These are phyloP conservation scores for Gibbula magus DNA, from an alignment of 2,888 invertebrate genomes.

Conservation along the genomic window DNA sequence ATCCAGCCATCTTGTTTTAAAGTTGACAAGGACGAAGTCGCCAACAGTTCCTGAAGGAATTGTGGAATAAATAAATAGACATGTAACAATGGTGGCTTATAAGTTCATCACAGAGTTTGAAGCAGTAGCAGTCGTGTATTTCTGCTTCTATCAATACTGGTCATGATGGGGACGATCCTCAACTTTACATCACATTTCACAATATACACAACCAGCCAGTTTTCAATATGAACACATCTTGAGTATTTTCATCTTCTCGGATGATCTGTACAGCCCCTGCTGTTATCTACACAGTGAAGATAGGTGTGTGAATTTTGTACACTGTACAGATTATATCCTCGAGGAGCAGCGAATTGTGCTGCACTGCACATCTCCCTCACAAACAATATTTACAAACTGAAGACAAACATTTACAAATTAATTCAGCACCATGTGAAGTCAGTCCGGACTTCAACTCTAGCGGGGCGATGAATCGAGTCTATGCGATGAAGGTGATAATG, in stretches of 20 bases:
- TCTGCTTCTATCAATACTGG: neutral
- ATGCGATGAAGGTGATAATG: neutral
- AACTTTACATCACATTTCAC: neutral
- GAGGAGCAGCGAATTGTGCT: neutral
- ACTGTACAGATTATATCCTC: neutral
- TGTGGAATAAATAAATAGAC: conserved; percentile 12
- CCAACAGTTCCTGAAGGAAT: conserved; percentile 14
- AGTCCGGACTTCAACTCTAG: neutral
- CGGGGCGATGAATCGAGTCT: neutral
- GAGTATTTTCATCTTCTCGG: conserved; percentile 2
- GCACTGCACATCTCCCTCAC: conserved; percentile 24
- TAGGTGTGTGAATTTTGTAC: neutral
- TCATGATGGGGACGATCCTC: neutral
- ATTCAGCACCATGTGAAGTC: conserved; percentile 16
- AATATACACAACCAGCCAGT: conserved; percentile 17
- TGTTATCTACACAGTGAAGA: conserved; percentile 13
- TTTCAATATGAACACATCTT: conserved; percentile 15
- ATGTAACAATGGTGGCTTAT: neutral
- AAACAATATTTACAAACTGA: conserved; percentile 30
- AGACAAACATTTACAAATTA: conserved; percentile 30
- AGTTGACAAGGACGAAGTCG: no score
- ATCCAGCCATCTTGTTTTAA: no score
- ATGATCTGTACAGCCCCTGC: neutral
- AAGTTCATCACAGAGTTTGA: neutral
- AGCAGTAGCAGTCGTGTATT: no score